A percentile compares a stretch with the other conserved stretches of the same genome.
Conservation (phyloP, 2,888 invertebrate species). For the Tenthredo mesomela region DNA sequence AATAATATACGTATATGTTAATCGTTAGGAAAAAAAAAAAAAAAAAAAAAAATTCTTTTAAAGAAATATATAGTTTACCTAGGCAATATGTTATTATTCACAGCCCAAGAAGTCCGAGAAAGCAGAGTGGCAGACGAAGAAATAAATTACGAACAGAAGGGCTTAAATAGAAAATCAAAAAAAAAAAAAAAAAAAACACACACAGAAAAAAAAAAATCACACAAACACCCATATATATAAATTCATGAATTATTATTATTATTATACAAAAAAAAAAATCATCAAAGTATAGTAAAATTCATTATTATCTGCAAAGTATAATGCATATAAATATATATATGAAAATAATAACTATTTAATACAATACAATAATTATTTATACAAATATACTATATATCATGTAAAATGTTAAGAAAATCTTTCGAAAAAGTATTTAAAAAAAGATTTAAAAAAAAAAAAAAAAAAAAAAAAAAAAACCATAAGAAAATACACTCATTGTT, state of each 20-base stretch:
- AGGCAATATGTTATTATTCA: constrained; percentile 77
- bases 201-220: constrained; percentile 11
- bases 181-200: neutral
- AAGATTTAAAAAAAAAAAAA: too few relatives aligned
- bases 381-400: neutral
- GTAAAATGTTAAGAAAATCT: neutral
- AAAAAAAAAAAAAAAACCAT: neutral
- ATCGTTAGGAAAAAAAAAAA: neutral
- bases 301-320: neutral
- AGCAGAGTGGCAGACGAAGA: constrained; percentile 87
- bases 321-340: neutral
- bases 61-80: constrained; percentile 61
- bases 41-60: neutral
- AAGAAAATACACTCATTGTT: neutral
- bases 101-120: constrained; percentile 90
- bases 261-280: neutral
- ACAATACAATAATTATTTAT: constrained; percentile 27
- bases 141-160: constrained; percentile 70
- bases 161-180: neutral
- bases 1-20: neutral
- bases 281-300: neutral
- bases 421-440: neutral
- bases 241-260: constrained; percentile 1
- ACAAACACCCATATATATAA: constrained; percentile 16
- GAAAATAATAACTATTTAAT: neutral